Evolutionary conservation across 1,140 invertebrate species (phyloP).

Genomic region (Oedothorax gibbosus): DNA sequence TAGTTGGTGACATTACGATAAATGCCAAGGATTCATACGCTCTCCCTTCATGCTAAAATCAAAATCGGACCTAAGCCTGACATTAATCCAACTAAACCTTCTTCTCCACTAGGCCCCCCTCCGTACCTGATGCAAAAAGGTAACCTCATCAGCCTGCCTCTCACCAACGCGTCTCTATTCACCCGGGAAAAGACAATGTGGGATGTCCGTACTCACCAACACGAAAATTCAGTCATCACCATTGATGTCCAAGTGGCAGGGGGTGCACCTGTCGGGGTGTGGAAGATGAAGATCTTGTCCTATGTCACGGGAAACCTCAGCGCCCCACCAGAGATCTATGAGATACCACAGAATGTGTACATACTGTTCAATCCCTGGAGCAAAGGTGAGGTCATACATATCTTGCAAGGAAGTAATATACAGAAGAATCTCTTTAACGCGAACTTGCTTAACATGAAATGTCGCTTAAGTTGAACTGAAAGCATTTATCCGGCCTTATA

Average conservation of each 20-base stretch:
- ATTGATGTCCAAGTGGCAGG: constrained; percentile 78
- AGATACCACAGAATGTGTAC: constrained; percentile 75
- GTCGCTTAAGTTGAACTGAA: too few species aligned
- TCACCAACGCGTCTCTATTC: constrained; percentile 69
- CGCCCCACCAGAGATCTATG: constrained; percentile 69
- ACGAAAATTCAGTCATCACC: constrained; percentile 66
- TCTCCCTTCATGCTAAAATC: too few species aligned
- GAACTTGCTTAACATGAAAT: too few species aligned
- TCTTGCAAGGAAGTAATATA: background rate
- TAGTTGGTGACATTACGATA: too few species aligned
- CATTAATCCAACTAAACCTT: too few species aligned
- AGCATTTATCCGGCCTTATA: too few species aligned
- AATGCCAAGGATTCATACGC: too few species aligned
- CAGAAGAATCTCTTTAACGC: too few species aligned
- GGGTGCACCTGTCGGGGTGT: constrained; percentile 83
- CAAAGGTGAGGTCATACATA: constrained; percentile 64
- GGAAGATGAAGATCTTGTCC: constrained; percentile 87
- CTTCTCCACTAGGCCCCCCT: constrained; percentile 71
- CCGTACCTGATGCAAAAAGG: constrained; percentile 73
- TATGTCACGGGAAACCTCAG: constrained; percentile 74
- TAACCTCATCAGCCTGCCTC: constrained; percentile 72
- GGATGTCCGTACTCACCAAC: constrained; percentile 71
- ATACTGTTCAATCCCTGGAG: constrained; percentile 85
- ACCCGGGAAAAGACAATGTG: constrained; percentile 68
- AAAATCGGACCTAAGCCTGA: too few species aligned